Evolutionary conservation across 2,113 vertebrate genomes (phyloP), one percentile per base, ranked within the genome.

Genomic region (Promerops cafer): DNA sequence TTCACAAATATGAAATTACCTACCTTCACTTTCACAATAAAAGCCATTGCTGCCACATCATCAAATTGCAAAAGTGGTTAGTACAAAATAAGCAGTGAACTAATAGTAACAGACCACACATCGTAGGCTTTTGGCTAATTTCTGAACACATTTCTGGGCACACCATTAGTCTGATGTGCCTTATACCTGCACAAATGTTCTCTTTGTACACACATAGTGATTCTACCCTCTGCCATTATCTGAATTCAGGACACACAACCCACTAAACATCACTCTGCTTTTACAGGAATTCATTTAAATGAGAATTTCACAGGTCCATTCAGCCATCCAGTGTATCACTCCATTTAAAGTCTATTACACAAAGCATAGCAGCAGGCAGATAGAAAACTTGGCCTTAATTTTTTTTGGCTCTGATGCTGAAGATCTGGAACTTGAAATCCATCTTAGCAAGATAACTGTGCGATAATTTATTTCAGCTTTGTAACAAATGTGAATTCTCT

Each of bases 131-230:
- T 69, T 61, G 50, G 15, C 28, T 89, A 22, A 80, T 39, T 27
- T 33, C 57, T n/a, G 50, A 33, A 42, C 15, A 56, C 35, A 13
- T 33, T 64, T 89, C 16, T 23, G 35, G 31, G 24, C 7, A 52
- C 18, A 39, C 10, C 0, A 0, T 64, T 39, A 60, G 5, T 19
- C n/a, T 64, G 14, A 17, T 56, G 3, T 31, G 23, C n/a, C 27
- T 69, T 47, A 7, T 13, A n/a, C 40, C 10, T 14, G 64, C 8
- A 39, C 4, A 71, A 28, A 63, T 33, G 16, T 40, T 44, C n/a
- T n/a, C 13, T 50, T n/a, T 52, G 42, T 61, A n/a, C 21, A 18
- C 4, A 10, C 16, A n/a, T 0, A 0, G 47, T 23, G 33, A 40
- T 39, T 77, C 27, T 66, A 16, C 7, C 4, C 22, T 53, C 13